These are phyloP conservation scores for cattle (Bos taurus) DNA, from an alignment of 2,113 vertebrate species.

Conservation along the genomic window DNA sequence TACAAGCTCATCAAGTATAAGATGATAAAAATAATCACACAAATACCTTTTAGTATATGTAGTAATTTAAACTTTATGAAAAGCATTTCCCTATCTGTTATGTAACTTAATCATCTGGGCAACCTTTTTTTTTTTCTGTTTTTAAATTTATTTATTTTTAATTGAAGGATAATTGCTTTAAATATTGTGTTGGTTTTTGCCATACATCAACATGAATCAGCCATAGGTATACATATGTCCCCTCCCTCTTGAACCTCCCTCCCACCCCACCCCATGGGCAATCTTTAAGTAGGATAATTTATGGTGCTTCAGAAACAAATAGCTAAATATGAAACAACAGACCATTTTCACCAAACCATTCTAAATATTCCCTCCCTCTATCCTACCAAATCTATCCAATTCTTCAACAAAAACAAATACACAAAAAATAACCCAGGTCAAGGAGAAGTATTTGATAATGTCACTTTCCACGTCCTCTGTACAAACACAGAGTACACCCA, in stretches of 20 bases:
- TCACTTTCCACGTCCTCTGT: not conserved
- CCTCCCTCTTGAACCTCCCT: too few relatives aligned
- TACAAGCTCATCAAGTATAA: not conserved
- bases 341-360: not conserved
- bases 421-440: not conserved
- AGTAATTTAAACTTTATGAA: not conserved
- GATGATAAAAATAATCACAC: not conserved
- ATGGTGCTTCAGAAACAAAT: not conserved
- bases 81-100: not conserved
- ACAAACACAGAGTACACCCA: not conserved
- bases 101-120: not conserved
- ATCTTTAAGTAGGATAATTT: not conserved
- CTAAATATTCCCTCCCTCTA: not conserved
- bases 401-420: not conserved
- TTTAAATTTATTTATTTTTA: too few relatives aligned
- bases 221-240: too few relatives aligned
- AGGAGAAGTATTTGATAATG: not conserved
- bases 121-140: not conserved
- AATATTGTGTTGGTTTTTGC: too few relatives aligned
- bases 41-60: not conserved
- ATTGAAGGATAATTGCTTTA: too few relatives aligned
- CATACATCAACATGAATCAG: too few relatives aligned
- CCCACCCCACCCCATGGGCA: not conserved
- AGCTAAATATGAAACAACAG: not conserved
- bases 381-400: too few relatives aligned